Base-by-base conservation (phyloP, 2,888 invertebrate genomes). In the Metacarcinus magister region DNA sequence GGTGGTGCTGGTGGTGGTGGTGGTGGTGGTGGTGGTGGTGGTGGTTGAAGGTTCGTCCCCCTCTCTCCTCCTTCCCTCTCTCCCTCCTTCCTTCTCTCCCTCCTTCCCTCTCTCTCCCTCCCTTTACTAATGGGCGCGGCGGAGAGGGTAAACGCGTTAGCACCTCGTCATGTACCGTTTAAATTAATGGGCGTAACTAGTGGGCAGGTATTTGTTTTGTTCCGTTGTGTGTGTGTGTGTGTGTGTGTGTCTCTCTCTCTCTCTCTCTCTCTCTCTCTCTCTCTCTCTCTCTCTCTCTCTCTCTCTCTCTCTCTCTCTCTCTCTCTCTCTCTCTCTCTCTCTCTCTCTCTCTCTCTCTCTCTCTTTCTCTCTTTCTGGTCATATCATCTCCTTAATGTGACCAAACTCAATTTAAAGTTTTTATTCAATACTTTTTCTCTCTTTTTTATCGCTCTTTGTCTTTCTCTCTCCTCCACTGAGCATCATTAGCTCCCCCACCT, bases 201-300 rank as follows among this genome's bases (percentile, higher is more conserved):
- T 82, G 32, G 28, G 7, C 28, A 13, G 3, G 32, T 82, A 32
- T 82, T 82, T 82, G 82, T 82, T 82, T 82, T 32, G 5, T 7
- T 32, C 82, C 13, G 82, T 4, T 44, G 91, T 13, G 46, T 19
- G 91, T 91, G 91, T 16, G 13, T 13, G 10, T 90, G n/a, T 5
- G 91, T 13, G n/a, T 13, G 91, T 5, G 19, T 44, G 44, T 48
- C 91, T 46, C 46, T 91, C 91, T 91, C 46, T 91, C 43, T 91
- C 46, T 91, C 44, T 91, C 91, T 91, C 91, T 43, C 32, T 82
- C 28, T 75, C 28, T 75, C 75, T 75, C 28, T 75, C n/a, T 75
- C 28, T 75, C 28, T 28, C 28, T 75, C 28, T 75, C n/a, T 75
- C 28, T 75, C 28, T 75, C 28, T 28, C 28, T 75, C n/a, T 75